Conservation (phyloP, 2,113 vertebrate species). For the Colistium nudipinnis region DNA sequence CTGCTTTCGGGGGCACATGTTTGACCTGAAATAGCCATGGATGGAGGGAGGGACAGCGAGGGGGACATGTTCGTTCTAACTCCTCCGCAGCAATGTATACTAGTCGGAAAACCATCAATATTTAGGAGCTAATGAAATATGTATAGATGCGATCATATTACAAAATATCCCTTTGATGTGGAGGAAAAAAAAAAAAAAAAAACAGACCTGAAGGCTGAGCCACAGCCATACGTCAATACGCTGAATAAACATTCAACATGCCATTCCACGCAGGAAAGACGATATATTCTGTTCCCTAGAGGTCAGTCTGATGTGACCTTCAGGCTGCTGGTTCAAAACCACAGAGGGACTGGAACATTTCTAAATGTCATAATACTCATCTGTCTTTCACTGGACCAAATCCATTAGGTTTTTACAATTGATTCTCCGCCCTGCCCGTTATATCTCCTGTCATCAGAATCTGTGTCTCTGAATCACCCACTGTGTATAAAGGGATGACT, state of each 20-base stretch:
- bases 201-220: constrained; percentile 31
- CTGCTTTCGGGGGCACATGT: constrained; percentile 19
- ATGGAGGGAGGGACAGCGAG: constrained; percentile 16
- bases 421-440: too few relatives aligned
- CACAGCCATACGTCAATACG: constrained; percentile 27
- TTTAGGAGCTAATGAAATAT: constrained; percentile 69
- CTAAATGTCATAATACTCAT: too few relatives aligned
- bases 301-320: constrained; percentile 30
- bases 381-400: too few relatives aligned
- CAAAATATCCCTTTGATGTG: constrained; percentile 56
- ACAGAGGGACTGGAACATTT: not conserved
- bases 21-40: constrained; percentile 53
- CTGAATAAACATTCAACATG: constrained; percentile 48
- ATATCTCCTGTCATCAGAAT: too few relatives aligned
- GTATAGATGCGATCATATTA: constrained; percentile 49
- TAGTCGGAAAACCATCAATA: constrained; percentile 46
- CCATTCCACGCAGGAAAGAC: constrained; percentile 17
- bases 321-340: constrained; percentile 6
- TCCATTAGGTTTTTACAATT: too few relatives aligned
- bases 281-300: constrained; percentile 15
- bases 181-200: constrained; percentile 43
- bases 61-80: constrained; percentile 7
- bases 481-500: too few relatives aligned
- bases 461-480: too few relatives aligned
- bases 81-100: constrained; percentile 37